phyloP scores from a whole-genome alignment of 2,113 vertebrate genomes.

The Phyllostomus discolor region DNA sequence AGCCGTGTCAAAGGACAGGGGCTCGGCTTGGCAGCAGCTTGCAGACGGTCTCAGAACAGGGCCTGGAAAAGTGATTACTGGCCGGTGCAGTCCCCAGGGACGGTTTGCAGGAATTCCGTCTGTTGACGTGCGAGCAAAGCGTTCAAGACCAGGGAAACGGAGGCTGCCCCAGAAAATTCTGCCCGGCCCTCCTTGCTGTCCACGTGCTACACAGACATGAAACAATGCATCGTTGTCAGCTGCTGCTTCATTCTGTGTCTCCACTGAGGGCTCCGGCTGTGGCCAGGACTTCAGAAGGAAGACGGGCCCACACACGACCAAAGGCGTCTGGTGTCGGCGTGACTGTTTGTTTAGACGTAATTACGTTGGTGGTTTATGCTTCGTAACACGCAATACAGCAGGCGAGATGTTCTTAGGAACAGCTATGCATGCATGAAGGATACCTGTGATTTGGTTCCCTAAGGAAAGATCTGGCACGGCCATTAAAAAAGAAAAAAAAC shows the following conservation, averaged over 20 bases:
- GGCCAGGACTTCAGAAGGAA: not conserved
- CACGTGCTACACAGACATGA: accelerated
- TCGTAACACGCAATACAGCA: accelerated
- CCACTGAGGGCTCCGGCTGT: accelerated
- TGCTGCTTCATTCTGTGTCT: no score
- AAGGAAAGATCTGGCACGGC: not conserved
- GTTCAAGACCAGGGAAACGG: not conserved
- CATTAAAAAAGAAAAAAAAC: not conserved
- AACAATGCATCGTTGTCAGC: accelerated
- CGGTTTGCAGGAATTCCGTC: not conserved
- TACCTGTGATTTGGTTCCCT: not conserved
- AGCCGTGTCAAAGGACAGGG: not conserved
- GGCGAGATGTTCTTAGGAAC: accelerated
- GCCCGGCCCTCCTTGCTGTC: not conserved
- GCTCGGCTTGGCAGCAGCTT: not conserved
- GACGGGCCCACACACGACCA: not conserved
- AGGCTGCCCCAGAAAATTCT: not conserved
- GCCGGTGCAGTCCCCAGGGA: not conserved
- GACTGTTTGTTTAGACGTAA: not conserved
- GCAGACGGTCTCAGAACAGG: not conserved
- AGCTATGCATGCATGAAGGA: accelerated
- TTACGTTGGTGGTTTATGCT: accelerated
- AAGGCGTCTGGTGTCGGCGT: accelerated
- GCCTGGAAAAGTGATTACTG: not conserved
- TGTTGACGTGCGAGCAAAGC: no score